Evolutionary conservation across 2,113 vertebrate species (phyloP).

Genomic region (Electrona antarctica): DNA sequence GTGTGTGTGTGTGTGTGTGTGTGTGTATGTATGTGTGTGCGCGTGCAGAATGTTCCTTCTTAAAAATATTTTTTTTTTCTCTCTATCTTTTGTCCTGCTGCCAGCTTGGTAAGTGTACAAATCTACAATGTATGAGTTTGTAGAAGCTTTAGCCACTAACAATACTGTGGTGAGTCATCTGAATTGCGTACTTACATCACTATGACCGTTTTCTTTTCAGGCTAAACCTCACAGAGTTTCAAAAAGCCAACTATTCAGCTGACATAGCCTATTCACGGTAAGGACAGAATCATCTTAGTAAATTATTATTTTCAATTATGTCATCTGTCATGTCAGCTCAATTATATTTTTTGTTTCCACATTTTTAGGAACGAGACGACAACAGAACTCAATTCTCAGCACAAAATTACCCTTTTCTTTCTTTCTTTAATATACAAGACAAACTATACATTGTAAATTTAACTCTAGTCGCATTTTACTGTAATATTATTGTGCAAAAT

Average conservation of each 20-base stretch:
- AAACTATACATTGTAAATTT: neutral
- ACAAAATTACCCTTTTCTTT: too few relatives aligned
- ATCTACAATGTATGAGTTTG: too few relatives aligned
- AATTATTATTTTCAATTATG: neutral
- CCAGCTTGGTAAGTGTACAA: conserved; percentile 1
- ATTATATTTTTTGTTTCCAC: neutral
- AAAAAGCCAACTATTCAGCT: neutral
- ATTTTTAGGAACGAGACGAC: neutral
- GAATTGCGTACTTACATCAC: neutral
- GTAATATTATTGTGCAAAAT: conserved; percentile 20
- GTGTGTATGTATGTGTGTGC: neutral
- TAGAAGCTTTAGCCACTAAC: too few relatives aligned
- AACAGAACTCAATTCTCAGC: neutral
- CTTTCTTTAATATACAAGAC: too few relatives aligned
- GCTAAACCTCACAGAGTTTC: neutral
- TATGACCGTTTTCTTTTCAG: conserved; percentile 8
- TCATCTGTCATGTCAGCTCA: neutral
- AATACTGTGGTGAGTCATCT: neutral
- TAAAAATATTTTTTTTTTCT: neutral
- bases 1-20: neutral
- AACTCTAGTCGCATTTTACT: neutral
- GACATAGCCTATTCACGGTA: conserved; percentile 4
- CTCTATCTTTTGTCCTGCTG: neutral
- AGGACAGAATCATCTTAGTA: neutral
- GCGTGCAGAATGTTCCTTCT: neutral